Conservation (phyloP, 2,888 invertebrate species). For the Lasioglossum marginatum region DNA sequence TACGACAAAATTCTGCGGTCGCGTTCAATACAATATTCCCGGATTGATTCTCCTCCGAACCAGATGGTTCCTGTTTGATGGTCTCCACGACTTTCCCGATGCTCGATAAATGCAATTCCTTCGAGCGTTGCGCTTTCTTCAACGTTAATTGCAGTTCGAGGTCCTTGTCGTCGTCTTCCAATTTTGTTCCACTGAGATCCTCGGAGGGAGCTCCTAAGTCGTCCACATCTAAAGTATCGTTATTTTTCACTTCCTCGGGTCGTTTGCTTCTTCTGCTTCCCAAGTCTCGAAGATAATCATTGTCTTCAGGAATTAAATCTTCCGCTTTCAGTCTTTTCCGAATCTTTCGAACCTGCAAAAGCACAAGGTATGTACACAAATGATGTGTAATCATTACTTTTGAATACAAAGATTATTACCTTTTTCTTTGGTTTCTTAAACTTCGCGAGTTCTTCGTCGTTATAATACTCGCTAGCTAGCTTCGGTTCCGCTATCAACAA, state of each 20-base stretch:
- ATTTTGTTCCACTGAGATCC: constrained; percentile 85
- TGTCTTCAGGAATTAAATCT: constrained; percentile 86
- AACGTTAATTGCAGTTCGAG: constrained; percentile 89
- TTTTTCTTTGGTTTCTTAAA: constrained; percentile 95
- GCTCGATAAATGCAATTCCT: constrained; percentile 86
- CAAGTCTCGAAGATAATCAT: constrained; percentile 81
- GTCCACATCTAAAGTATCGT: constrained; percentile 85
- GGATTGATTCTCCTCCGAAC: constrained; percentile 70
- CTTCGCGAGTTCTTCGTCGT: constrained; percentile 93
- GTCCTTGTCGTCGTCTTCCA: constrained; percentile 90
- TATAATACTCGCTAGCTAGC: constrained; percentile 95
- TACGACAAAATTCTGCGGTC: constrained; percentile 98
- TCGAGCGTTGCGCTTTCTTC: constrained; percentile 90
- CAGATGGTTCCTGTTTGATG: constrained; percentile 85
- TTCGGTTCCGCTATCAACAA: constrained; percentile 89
- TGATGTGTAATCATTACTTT: not conserved
- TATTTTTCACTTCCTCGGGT: constrained; percentile 80
- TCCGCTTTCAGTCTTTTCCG: constrained; percentile 89
- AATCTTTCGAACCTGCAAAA: constrained; percentile 87
- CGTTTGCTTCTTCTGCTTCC: constrained; percentile 85
- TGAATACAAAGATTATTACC: constrained; percentile 80
- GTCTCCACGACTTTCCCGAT: constrained; percentile 86
- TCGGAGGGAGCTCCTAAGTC: constrained; percentile 86
- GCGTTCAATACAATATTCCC: constrained; percentile 93
- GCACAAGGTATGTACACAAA: not conserved